Percentiles rank a stretch among this genome's conserved stretches.
Evolutionary conservation across 2,113 vertebrate genomes (phyloP).

Genomic region (Triplophysa siluroides): DNA sequence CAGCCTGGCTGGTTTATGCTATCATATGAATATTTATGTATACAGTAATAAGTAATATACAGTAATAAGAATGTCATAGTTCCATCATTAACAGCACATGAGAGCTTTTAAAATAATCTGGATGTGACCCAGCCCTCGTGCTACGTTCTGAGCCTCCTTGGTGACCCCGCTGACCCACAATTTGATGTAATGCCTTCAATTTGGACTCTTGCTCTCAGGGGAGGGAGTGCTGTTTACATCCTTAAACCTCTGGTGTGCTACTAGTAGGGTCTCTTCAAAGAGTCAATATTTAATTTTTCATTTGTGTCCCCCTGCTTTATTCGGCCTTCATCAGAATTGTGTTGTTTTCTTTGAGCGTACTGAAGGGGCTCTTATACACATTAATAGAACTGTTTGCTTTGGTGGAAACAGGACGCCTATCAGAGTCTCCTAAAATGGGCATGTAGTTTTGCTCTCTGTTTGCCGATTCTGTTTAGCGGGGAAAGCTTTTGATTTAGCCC

Average conservation of each 20-base stretch:
- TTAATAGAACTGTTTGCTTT: slow-evolving; percentile 47
- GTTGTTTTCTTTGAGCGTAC: slow-evolving; percentile 34
- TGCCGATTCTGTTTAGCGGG: slow-evolving; percentile 66
- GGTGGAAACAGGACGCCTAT: slow-evolving; percentile 28
- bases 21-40: too few relatives aligned
- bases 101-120: not conserved
- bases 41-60: too few relatives aligned
- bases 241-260: slow-evolving; percentile 6
- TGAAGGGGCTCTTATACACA: slow-evolving; percentile 11
- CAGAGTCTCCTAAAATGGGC: slow-evolving; percentile 59
- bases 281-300: slow-evolving; percentile 31
- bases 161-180: slow-evolving; percentile 6
- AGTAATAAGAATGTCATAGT: too few relatives aligned
- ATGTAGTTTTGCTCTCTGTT: slow-evolving; percentile 66
- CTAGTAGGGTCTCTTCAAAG: slow-evolving; percentile 16
- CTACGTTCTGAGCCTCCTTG: not conserved
- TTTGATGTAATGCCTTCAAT: slow-evolving; percentile 16
- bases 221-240: slow-evolving; percentile 7
- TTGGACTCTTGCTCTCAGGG: not conserved
- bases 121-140: not conserved
- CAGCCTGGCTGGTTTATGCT: too few relatives aligned
- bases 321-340: slow-evolving; percentile 12
- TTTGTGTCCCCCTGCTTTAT: slow-evolving; percentile 36
- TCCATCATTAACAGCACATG: too few relatives aligned
- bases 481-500: slow-evolving; percentile 74